phyloP scores from a whole-genome alignment of 2,797 vertebrate species.

The Enteromius argenteus region DNA sequence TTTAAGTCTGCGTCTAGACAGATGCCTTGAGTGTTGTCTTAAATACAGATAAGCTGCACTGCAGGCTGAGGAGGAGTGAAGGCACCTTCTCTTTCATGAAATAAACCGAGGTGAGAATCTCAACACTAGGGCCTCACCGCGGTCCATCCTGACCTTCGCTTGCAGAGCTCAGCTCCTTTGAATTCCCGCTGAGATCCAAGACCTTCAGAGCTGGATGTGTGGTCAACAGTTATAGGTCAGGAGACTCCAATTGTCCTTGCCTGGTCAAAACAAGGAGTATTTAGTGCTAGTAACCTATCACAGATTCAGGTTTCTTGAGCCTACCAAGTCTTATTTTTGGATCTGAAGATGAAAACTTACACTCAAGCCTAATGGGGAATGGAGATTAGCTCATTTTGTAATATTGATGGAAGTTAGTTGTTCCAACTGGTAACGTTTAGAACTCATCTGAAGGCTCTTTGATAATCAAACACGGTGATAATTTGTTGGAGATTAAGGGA shows the following conservation, averaged over 20 bases:
- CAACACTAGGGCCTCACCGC: slow-evolving; percentile 61
- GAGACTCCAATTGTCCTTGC: slow-evolving; percentile 38
- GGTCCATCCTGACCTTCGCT: slow-evolving; percentile 66
- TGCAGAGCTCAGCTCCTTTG: slow-evolving; percentile 56
- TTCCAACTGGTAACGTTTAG: slow-evolving; percentile 35
- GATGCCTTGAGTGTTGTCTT: slow-evolving; percentile 48
- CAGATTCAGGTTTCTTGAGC: slow-evolving; percentile 22
- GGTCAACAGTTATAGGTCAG: slow-evolving; percentile 48
- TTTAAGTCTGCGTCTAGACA: slow-evolving; percentile 61
- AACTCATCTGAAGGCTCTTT: slow-evolving; percentile 38
- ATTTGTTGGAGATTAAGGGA: slow-evolving; percentile 56
- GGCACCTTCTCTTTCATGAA: slow-evolving; percentile 46
- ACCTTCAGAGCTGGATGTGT: slow-evolving; percentile 45
- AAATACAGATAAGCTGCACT: slow-evolving; percentile 61
- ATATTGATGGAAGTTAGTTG: slow-evolving; percentile 11
- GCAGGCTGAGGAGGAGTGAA: slow-evolving; percentile 38
- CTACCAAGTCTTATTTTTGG: background rate
- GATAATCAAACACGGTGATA: slow-evolving; percentile 42
- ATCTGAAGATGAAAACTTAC: slow-evolving; percentile 6
- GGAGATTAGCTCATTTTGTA: background rate
- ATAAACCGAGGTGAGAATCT: slow-evolving; percentile 64
- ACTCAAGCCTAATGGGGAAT: background rate
- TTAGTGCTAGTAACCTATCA: slow-evolving; percentile 37
- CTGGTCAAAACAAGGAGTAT: slow-evolving; percentile 47
- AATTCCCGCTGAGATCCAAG: slow-evolving; percentile 52